phyloP scores from a whole-genome alignment of 2,113 vertebrate genomes.

The Labrus mixtus region DNA sequence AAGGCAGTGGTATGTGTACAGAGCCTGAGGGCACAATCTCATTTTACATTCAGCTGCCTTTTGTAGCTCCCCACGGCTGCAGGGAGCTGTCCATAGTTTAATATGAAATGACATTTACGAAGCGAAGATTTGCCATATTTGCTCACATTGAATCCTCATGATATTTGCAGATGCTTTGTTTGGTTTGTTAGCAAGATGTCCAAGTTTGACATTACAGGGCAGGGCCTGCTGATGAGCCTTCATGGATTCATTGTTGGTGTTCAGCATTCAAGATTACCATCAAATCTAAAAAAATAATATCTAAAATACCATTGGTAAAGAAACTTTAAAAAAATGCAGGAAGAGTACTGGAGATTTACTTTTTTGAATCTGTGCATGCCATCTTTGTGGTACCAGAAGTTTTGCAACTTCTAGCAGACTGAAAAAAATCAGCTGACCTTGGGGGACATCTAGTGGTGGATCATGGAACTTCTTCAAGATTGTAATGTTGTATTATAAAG shows the following conservation, averaged over 20 bases:
- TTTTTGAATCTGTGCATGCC: neutral
- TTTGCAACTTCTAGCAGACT: neutral
- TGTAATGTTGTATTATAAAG: neutral
- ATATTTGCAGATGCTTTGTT: constrained; percentile 42
- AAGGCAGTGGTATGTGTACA: constrained; percentile 47
- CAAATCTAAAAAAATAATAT: neutral
- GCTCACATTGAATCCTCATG: constrained; percentile 21
- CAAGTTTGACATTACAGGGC: neutral
- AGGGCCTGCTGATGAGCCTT: neutral
- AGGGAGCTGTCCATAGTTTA: constrained; percentile 35
- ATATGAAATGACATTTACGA: constrained; percentile 71
- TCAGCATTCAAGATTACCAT: neutral
- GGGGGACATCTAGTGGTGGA: constrained; percentile 81
- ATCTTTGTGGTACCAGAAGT: neutral
- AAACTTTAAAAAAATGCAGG: neutral
- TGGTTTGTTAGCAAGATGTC: constrained; percentile 18
- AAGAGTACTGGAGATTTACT: neutral
- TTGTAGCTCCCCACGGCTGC: constrained; percentile 39
- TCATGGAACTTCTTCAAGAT: constrained; percentile 13
- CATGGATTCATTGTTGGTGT: neutral
- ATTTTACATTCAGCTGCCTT: constrained; percentile 65
- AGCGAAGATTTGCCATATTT: constrained; percentile 48
- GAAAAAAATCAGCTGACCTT: constrained; percentile 45
- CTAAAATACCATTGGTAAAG: neutral
- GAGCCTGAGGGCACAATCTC: constrained; percentile 63